Percentiles rank a stretch among this genome's conserved stretches.
Conservation (phyloP, 2,113 vertebrate genomes). For the zebrafish (Danio rerio) region GRCz12tu NC_133198.1:32755001-32755500, state of each 20-base stretch:
- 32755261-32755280: constrained; percentile 51
- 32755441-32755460: not conserved
- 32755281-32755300: constrained; percentile 48
- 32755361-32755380: constrained; percentile 29
- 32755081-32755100: too few relatives aligned
- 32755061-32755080: too few relatives aligned
- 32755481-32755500: not conserved
- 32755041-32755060: too few relatives aligned
- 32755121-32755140: too few relatives aligned
- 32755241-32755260: not conserved
- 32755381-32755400: constrained; percentile 40
- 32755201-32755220: not conserved
- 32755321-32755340: constrained; percentile 47
- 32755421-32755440: constrained; percentile 34
- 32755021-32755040: too few relatives aligned
- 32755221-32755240: not conserved
- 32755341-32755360: constrained; percentile 47
- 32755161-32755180: not conserved
- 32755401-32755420: constrained; percentile 37
- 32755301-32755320: constrained; percentile 47
- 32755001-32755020: too few relatives aligned
- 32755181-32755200: not conserved
- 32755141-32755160: too few relatives aligned
- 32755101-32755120: too few relatives aligned
- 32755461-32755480: not conserved